Conservation (phyloP, 2,113 vertebrate species). For the Sinocyclocheilus maitianheensis region DNA sequence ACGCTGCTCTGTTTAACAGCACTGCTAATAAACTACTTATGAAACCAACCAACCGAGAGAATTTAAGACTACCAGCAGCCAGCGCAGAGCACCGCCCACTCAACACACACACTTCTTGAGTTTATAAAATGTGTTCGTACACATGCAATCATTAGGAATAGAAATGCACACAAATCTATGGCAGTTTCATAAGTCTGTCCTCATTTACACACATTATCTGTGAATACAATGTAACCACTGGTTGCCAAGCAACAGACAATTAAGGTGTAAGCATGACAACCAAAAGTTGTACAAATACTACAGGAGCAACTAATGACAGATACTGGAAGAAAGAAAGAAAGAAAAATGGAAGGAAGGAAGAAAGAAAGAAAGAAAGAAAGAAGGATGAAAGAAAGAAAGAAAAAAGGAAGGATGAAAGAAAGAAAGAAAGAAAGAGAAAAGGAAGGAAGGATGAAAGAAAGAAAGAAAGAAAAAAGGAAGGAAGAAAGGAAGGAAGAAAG, state of each 20-base stretch:
- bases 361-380: not conserved
- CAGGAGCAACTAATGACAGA: too few species aligned
- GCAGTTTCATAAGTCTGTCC: not conserved
- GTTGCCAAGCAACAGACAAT: too few species aligned
- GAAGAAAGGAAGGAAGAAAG: not conserved
- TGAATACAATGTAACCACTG: too few species aligned
- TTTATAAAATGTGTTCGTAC: not conserved
- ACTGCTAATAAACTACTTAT: constrained; percentile 21
- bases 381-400: constrained; percentile 42
- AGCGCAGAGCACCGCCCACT: not conserved
- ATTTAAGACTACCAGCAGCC: not conserved
- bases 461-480: not conserved
- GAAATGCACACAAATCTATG: not conserved
- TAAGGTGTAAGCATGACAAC: too few species aligned
- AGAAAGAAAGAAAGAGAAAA: not conserved
- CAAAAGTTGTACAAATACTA: too few species aligned
- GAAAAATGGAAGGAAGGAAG: constrained; percentile 54
- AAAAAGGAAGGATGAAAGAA: too few species aligned
- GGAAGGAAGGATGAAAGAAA: not conserved
- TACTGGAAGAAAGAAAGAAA: constrained; percentile 59
- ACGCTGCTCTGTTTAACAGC: not conserved
- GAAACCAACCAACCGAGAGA: constrained; percentile 27
- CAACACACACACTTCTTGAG: too few species aligned
- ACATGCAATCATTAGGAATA: not conserved
- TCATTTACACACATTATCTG: too few species aligned